Evolutionary conservation across 1,140 invertebrate species (phyloP).

Genomic region (Rhynchophorus ferrugineus): DNA sequence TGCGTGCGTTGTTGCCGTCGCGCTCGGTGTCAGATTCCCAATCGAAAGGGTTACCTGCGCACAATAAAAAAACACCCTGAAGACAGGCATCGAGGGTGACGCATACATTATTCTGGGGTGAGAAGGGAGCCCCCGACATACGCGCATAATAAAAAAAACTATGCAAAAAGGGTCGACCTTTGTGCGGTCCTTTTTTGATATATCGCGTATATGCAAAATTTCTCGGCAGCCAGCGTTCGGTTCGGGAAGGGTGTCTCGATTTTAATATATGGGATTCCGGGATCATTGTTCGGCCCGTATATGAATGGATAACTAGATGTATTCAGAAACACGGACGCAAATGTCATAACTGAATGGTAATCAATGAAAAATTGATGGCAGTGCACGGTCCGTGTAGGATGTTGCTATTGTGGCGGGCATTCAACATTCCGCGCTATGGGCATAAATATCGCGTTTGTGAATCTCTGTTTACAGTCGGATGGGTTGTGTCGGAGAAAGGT

Average conservation of each 20-base stretch:
- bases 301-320: constrained; percentile 43
- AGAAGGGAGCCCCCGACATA: constrained; percentile 34
- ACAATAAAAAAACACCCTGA: constrained; percentile 41
- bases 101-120: constrained; percentile 38
- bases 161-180: constrained; percentile 40
- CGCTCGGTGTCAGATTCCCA: constrained; percentile 41
- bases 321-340: constrained; percentile 40
- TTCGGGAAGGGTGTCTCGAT: constrained; percentile 24
- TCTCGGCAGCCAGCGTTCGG: constrained; percentile 20
- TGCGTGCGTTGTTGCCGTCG: too few species aligned
- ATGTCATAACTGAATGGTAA: constrained; percentile 42
- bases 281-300: constrained; percentile 35
- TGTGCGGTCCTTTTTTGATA: constrained; percentile 32
- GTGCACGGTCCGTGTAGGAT: constrained; percentile 29
- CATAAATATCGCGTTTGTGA: constrained; percentile 29
- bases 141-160: constrained; percentile 36
- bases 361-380: constrained; percentile 41
- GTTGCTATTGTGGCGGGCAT: constrained; percentile 23
- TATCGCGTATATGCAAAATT: constrained; percentile 38
- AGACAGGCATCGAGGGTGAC: constrained; percentile 37
- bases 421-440: constrained; percentile 31
- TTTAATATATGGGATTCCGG: constrained; percentile 36
- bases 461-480: constrained; percentile 17
- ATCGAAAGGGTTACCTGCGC: constrained; percentile 37
- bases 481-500: constrained; percentile 8